A percentile compares a stretch with the other conserved stretches of the same genome.
Conservation (phyloP, 2,797 vertebrate genomes). For the Enteromius trimaculatus region DNA sequence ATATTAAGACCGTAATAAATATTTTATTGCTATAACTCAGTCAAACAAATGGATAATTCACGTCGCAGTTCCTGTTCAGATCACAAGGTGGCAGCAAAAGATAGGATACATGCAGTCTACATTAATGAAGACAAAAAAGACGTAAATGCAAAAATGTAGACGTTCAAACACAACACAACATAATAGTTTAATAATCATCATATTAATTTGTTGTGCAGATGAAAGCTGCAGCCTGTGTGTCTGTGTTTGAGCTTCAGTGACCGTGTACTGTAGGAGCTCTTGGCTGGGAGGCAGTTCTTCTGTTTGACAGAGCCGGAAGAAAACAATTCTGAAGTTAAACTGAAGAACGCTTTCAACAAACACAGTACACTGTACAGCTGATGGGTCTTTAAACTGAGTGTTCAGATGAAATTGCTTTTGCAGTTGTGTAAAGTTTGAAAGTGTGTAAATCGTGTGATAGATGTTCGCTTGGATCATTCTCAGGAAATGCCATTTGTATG, state of each 20-base stretch:
- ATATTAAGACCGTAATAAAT: too few relatives aligned
- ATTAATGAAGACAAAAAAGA: background rate
- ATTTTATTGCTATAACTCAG: too few relatives aligned
- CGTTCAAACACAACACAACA: background rate
- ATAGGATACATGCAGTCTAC: background rate
- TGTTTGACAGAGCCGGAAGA: background rate
- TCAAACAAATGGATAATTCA: background rate
- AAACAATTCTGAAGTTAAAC: slow-evolving; percentile 6
- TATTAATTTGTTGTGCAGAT: background rate
- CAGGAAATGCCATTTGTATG: slow-evolving; percentile 22
- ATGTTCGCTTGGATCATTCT: slow-evolving; percentile 12
- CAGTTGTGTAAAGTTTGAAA: slow-evolving; percentile 5
- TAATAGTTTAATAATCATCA: background rate
- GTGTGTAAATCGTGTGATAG: slow-evolving; percentile 6
- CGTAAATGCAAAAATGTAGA: background rate
- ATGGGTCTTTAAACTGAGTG: background rate
- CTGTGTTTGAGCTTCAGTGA: background rate
- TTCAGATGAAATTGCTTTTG: slow-evolving; percentile 2
- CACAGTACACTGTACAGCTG: background rate
- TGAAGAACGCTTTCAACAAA: background rate
- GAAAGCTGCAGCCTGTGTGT: background rate
- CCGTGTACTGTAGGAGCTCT: background rate
- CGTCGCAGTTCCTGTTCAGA: background rate
- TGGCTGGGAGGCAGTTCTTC: background rate
- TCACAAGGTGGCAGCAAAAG: slow-evolving; percentile 37